A percentile compares a stretch with the other conserved stretches of the same genome.
Conservation (phyloP, 2,113 vertebrate genomes). For the Illadopsis cleaveri region DNA sequence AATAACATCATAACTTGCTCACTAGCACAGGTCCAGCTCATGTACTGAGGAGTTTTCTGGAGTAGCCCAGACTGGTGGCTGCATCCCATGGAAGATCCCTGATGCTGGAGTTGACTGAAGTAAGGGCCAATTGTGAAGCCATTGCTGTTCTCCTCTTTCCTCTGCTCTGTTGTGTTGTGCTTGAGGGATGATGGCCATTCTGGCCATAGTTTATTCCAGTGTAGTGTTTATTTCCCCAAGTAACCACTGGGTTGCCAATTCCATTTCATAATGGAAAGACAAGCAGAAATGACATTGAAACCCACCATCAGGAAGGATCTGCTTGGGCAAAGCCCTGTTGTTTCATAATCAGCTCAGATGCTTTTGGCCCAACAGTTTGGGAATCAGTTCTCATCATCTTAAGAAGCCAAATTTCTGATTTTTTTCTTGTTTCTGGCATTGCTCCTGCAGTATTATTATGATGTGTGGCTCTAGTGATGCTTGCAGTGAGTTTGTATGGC, state of each 20-base stretch:
- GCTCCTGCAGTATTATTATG: neutral
- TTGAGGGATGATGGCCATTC: neutral
- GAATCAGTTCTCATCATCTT: neutral
- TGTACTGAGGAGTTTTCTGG: neutral
- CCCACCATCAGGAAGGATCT: neutral
- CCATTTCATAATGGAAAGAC: neutral
- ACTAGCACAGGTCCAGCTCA: neutral
- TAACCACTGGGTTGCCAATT: neutral
- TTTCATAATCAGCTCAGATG: slow-evolving; percentile 20
- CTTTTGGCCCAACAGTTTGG: slow-evolving; percentile 1
- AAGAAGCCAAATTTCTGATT: neutral
- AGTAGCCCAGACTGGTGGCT: neutral
- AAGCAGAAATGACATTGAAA: neutral
- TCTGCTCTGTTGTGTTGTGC: neutral
- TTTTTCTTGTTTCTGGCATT: neutral
- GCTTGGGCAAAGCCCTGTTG: neutral
- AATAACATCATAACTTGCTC: neutral
- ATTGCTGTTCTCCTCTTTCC: neutral
- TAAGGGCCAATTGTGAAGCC: neutral
- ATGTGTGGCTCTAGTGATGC: neutral
- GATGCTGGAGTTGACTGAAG: neutral
- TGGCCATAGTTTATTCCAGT: neutral
- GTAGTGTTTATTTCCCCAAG: neutral
- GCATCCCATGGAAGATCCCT: neutral
- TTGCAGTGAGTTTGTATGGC: neutral